Conservation (phyloP, 2,797 vertebrate genomes). For the Phrynocephalus forsythii region DNA sequence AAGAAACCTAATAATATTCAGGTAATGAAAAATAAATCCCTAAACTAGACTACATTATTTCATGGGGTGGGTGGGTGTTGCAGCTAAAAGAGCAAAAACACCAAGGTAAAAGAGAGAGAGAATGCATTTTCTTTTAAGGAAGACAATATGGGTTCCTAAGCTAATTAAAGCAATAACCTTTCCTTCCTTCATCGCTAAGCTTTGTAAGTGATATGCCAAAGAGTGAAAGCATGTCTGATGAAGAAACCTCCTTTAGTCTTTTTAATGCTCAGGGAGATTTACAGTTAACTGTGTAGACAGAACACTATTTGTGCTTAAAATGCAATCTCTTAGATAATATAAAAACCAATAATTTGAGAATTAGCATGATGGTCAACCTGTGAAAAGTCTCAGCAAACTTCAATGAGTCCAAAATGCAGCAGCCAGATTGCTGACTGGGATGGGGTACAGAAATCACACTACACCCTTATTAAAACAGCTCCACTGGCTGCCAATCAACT, state of each 20-base stretch:
- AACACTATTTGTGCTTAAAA: constrained; percentile 47
- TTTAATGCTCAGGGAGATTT: constrained; percentile 27
- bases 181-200: neutral
- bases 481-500: too few relatives aligned
- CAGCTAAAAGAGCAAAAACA: neutral
- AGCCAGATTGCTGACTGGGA: too few relatives aligned
- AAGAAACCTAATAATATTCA: neutral
- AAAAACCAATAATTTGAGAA: constrained; percentile 61
- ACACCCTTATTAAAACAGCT: too few relatives aligned
- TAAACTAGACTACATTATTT: neutral
- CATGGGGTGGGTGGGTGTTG: neutral
- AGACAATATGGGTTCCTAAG: constrained; percentile 1
- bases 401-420: too few relatives aligned
- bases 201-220: constrained; percentile 14
- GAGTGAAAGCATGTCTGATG: constrained; percentile 1
- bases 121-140: neutral
- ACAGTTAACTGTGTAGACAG: neutral
- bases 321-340: constrained; percentile 51
- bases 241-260: neutral
- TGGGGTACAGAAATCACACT: too few relatives aligned
- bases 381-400: too few relatives aligned
- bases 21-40: neutral
- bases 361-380: constrained; percentile 50
- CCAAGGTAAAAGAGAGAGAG: neutral
- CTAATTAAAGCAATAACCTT: constrained; percentile 20